Percentiles rank a stretch among this genome's conserved stretches.
Evolutionary conservation across 2,888 invertebrate genomes (phyloP).

Genomic region (Volucella bombylans): DNA sequence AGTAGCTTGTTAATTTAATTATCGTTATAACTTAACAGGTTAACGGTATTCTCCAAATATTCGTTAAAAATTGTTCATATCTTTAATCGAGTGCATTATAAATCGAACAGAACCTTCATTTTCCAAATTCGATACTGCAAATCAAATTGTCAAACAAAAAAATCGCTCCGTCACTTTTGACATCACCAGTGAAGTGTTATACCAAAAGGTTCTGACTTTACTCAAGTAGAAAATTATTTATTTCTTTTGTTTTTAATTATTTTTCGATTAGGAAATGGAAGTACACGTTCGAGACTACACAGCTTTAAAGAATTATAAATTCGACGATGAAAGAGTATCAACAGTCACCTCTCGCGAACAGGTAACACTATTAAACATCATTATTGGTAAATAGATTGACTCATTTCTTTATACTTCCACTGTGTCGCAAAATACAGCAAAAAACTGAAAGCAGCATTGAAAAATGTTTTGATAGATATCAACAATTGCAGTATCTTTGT

Average conservation of each 20-base stretch:
- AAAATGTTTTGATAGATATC: slow-evolving; percentile 83
- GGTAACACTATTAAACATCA: slow-evolving; percentile 80
- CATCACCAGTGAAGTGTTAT: slow-evolving; percentile 47
- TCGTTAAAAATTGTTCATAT: too few relatives aligned
- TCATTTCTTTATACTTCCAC: slow-evolving; percentile 15
- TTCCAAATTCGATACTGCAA: neutral
- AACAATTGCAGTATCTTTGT: slow-evolving; percentile 83
- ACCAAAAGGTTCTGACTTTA: slow-evolving; percentile 21
- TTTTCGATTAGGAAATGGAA: slow-evolving; percentile 67
- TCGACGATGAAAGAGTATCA: slow-evolving; percentile 85
- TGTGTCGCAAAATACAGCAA: slow-evolving; percentile 80
- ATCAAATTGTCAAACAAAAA: neutral
- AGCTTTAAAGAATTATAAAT: slow-evolving; percentile 81
- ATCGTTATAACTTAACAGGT: too few relatives aligned
- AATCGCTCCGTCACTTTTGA: slow-evolving; percentile 40
- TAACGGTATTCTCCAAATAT: too few relatives aligned
- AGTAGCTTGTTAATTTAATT: too few relatives aligned
- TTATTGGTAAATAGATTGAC: slow-evolving; percentile 12
- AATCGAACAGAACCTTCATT: slow-evolving; percentile 36
- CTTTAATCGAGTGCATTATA: neutral
- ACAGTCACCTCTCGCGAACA: slow-evolving; percentile 86
- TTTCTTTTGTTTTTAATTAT: slow-evolving; percentile 57
- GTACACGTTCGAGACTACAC: slow-evolving; percentile 78
- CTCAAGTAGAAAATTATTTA: slow-evolving; percentile 48
- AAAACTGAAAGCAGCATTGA: slow-evolving; percentile 85